Conservation (phyloP, 1,140 invertebrate species). For the Cydia strobilella region DNA sequence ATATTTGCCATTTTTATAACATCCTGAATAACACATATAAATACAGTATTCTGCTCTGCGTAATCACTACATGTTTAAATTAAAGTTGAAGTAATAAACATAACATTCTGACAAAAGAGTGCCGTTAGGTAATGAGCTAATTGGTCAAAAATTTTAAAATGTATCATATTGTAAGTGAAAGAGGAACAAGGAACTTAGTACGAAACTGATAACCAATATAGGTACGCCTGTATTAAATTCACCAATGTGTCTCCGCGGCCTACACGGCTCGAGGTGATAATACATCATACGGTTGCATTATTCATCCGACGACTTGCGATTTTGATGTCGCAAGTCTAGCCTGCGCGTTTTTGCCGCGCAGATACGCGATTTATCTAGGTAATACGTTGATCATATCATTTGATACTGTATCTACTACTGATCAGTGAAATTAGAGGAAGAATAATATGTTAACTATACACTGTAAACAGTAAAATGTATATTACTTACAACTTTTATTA, state of each 20-base stretch:
- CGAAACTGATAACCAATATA: slow-evolving; percentile 38
- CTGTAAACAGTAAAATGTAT: neutral
- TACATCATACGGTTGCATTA: slow-evolving; percentile 69
- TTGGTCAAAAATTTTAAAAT: neutral
- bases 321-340: slow-evolving; percentile 64
- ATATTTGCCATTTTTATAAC: no score
- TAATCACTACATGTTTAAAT: no score
- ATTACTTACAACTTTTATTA: neutral
- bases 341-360: slow-evolving; percentile 51
- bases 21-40: no score
- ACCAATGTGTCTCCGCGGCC: slow-evolving; percentile 36
- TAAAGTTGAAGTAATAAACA: no score
- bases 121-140: no score
- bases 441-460: neutral
- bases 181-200: slow-evolving; percentile 13
- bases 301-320: slow-evolving; percentile 62
- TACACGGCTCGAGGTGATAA: slow-evolving; percentile 47
- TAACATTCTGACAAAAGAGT: no score
- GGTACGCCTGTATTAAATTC: slow-evolving; percentile 44
- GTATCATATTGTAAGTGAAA: neutral
- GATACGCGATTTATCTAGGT: slow-evolving; percentile 22
- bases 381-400: slow-evolving; percentile 42
- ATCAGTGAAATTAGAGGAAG: neutral
- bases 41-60: no score
- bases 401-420: slow-evolving; percentile 34